A percentile compares a stretch with the other conserved stretches of the same genome.
Conservation (phyloP, 1,140 invertebrate genomes). For the Cephus cinctus region DNA sequence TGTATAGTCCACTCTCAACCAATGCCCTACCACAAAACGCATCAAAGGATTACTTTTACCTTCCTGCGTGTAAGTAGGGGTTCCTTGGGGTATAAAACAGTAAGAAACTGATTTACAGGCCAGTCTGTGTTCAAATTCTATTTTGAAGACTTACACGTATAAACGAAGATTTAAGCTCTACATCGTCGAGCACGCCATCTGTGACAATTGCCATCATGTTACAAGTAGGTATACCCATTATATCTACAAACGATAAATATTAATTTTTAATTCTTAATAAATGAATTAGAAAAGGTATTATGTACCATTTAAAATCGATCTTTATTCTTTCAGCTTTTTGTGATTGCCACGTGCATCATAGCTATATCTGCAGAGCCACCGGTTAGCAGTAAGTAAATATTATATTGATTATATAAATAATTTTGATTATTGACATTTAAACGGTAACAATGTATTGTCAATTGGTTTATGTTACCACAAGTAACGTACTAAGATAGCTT, state of each 20-base stretch:
- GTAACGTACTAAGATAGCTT: constrained; percentile 6
- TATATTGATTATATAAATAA: not conserved
- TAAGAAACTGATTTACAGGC: constrained; percentile 30
- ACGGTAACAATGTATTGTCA: not conserved
- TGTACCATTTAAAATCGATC: not conserved
- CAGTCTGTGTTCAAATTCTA: constrained; percentile 28
- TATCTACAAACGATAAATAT: not conserved
- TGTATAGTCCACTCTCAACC: constrained; percentile 40
- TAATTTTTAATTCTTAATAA: not conserved
- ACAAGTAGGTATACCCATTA: constrained; percentile 20
- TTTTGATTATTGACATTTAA: not conserved
- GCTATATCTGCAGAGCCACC: constrained; percentile 20
- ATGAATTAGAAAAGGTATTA: not conserved
- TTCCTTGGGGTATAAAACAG: constrained; percentile 44
- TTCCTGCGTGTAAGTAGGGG: constrained; percentile 41
- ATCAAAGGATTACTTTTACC: constrained; percentile 42
- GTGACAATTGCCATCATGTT: constrained; percentile 21
- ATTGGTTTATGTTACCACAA: not conserved
- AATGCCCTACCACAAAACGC: constrained; percentile 39
- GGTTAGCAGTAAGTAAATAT: constrained; percentile 25
- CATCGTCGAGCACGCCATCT: not conserved
- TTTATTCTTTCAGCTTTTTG: constrained; percentile 23
- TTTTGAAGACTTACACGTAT: constrained; percentile 9
- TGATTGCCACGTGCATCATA: constrained; percentile 24
- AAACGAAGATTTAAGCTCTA: not conserved